A percentile compares a stretch with the other conserved stretches of the same genome.
Conservation (phyloP, 2,797 vertebrate genomes). For the Cephalopachus bancanus region DNA sequence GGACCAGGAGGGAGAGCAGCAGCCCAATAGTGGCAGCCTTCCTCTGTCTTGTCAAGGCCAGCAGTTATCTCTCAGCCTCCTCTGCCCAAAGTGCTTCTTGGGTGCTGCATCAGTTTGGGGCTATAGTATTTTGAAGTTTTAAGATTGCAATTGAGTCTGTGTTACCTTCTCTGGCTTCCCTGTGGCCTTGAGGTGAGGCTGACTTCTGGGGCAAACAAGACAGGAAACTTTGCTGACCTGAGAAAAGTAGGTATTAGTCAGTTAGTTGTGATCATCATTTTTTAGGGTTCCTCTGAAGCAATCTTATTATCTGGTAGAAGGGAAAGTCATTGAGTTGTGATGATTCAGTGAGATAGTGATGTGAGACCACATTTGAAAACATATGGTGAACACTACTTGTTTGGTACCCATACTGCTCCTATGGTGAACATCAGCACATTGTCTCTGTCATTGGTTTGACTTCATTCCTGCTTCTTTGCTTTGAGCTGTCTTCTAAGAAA, state of each 20-base stretch:
- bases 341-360: neutral
- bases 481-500: neutral
- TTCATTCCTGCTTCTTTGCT: neutral
- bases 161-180: neutral
- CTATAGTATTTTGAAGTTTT: neutral
- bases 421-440: rapidly evolving
- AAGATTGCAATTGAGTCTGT: neutral
- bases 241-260: neutral
- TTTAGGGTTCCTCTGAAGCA: neutral
- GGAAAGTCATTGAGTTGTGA: no score
- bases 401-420: neutral
- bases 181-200: neutral
- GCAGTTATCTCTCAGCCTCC: no score
- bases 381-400: no score
- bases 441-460: neutral
- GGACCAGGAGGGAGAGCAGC: neutral
- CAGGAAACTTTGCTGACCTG: neutral
- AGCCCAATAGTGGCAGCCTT: neutral
- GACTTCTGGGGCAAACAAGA: neutral
- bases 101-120: neutral
- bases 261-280: rapidly evolving
- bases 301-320: neutral
- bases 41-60: neutral
- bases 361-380: no score
- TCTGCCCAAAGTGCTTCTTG: neutral